A percentile compares a stretch with the other conserved stretches of the same genome.
These are phyloP conservation scores for Thelaira solivaga DNA, from an alignment of 2,888 invertebrate species.

Conservation along the genomic window DNA sequence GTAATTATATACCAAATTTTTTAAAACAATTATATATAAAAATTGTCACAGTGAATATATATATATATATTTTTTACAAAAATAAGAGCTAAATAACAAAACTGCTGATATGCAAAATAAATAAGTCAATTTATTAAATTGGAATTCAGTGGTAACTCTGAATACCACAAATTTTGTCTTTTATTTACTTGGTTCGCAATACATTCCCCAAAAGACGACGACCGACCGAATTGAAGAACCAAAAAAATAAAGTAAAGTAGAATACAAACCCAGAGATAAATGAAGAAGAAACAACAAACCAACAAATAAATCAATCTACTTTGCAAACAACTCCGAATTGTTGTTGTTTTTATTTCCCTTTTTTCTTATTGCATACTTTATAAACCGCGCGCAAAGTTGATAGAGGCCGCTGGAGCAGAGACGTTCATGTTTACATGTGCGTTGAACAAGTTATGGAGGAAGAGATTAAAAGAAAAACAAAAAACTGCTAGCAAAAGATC, in stretches of 20 bases:
- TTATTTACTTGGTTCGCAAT: constrained; percentile 56
- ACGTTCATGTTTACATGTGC: constrained; percentile 29
- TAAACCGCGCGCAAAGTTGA: constrained; percentile 50
- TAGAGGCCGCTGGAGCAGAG: constrained; percentile 40
- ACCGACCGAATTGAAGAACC: constrained; percentile 34
- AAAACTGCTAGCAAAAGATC: constrained; percentile 17
- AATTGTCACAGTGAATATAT: no score
- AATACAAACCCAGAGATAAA: constrained; percentile 33
- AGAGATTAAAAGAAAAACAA: constrained; percentile 25
- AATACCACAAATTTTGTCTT: constrained; percentile 50
- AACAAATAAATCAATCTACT: constrained; percentile 14
- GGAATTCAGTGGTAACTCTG: no score
- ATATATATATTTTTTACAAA: no score
- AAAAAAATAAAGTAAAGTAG: background rate
- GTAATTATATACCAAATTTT: no score
- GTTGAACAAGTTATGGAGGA: constrained; percentile 37
- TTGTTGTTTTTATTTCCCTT: constrained; percentile 23
- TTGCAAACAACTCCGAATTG: background rate
- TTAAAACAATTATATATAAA: no score
- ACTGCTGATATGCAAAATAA: no score
- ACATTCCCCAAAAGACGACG: constrained; percentile 62
- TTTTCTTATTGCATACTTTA: constrained; percentile 16
- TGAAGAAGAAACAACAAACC: constrained; percentile 65
- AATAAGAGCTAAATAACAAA: no score
- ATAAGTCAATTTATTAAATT: no score